Base-by-base conservation (phyloP, 2,888 invertebrate species). In the Vesta saturnalis region DNA sequence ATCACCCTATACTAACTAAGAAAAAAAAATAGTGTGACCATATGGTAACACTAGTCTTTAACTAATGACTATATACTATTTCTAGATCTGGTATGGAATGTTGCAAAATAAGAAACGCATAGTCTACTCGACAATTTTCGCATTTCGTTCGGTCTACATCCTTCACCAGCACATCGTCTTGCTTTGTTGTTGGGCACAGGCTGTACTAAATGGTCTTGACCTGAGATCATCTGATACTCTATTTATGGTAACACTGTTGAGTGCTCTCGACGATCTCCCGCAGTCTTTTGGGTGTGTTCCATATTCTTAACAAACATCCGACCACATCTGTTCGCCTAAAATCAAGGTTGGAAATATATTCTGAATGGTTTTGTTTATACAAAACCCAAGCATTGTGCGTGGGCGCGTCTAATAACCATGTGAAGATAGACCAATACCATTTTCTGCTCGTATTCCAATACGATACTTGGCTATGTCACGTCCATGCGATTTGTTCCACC, bases 371-470 rank as follows among this genome's bases (percentile, higher is more conserved):
- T 30, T 5, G 30, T 30, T 46, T 46, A 14, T 46, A 8, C 46
- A 46, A 46, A 46, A 46, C n/a, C 46, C 55, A 55, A 6, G 55
- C 55, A n/a, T 55, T 55, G 21, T 55, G n/a, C n/a, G n/a, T n/a
- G n/a, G n/a, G n/a, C n/a, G 55, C 55, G 18, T 55, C 55, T 19
- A 55, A 10, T 19, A 55, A 22, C 18, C 14, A 55, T 18, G 55
- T 55, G n/a, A 55, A 55, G 12, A 22, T 22, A 3, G 55, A 19
- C 55, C 55, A 55, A n/a, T 55, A 55, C 55, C 19, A 52, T 52
- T 52, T 18, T 52, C n/a, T n/a, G n/a, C n/a, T n/a, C n/a, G n/a
- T n/a, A n/a, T 12, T 19, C 19, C 14, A 18, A 55, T n/a, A 12
- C 18, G 12, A 19, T 49, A 49, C 16, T 49, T 49, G 6, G 49